Percentiles rank a stretch among this genome's conserved stretches.
Evolutionary conservation across 1,140 invertebrate species (phyloP).

Genomic region (Branchinecta lynchi): DNA sequence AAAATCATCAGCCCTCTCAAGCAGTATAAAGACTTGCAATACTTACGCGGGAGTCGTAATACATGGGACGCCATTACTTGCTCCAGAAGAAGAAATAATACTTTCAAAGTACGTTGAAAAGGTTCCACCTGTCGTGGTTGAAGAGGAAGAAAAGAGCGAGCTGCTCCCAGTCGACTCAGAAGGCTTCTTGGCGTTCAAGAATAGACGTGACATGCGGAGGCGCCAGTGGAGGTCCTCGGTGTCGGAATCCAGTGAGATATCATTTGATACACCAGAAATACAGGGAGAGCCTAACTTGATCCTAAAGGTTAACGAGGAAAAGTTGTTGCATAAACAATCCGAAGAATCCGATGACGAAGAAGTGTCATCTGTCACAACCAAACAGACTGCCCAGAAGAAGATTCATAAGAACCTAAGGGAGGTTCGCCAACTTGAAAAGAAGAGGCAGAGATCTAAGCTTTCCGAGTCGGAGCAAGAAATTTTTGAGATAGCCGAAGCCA

Average conservation of each 20-base stretch:
- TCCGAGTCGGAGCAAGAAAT: constrained; percentile 21
- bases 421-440: constrained; percentile 19
- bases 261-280: constrained; percentile 15
- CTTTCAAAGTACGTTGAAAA: constrained; percentile 13
- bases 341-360: not conserved
- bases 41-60: not conserved
- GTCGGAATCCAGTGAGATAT: constrained; percentile 20
- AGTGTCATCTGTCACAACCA: not conserved
- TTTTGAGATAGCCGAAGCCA: constrained; percentile 19
- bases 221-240: constrained; percentile 34
- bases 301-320: not conserved
- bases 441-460: constrained; percentile 14
- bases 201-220: constrained; percentile 32
- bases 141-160: constrained; percentile 14
- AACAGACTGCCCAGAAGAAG: not conserved
- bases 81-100: constrained; percentile 14
- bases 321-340: no score
- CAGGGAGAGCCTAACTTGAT: not conserved
- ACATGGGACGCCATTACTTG: constrained; percentile 1
- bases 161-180: constrained; percentile 32
- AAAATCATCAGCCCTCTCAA: not conserved
- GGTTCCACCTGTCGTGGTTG: constrained; percentile 15
- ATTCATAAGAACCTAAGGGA: not conserved
- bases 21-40: not conserved
- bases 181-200: constrained; percentile 36